Evolutionary conservation across 2,888 invertebrate species (phyloP).

Genomic region (Clepsis dumicolana): DNA sequence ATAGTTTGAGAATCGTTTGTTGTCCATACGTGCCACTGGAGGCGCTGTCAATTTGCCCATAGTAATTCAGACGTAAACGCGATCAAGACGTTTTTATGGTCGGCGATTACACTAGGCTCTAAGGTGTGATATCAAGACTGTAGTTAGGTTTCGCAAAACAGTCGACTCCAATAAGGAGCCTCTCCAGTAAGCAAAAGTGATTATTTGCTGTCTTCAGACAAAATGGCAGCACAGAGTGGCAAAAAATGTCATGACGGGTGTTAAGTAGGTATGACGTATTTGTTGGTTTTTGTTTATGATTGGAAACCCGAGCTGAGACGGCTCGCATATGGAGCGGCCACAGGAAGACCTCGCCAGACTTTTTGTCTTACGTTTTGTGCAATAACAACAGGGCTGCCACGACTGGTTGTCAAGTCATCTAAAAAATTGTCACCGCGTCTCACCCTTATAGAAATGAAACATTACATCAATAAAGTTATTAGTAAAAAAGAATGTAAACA

Average conservation of each 20-base stretch:
- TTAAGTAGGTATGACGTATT: conserved; percentile 50
- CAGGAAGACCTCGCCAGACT: conserved; percentile 73
- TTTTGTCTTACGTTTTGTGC: conserved; percentile 74
- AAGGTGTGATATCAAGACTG: no score
- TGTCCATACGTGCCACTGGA: no score
- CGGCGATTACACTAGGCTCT: no score
- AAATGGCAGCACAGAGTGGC: conserved; percentile 53
- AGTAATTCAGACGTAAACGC: no score
- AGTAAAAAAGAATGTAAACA: no score
- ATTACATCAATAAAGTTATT: no score
- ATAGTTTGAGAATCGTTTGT: no score
- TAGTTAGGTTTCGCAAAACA: no score
- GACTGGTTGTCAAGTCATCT: not conserved
- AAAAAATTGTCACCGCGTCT: no score
- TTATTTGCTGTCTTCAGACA: conserved; percentile 45
- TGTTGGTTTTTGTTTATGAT: conserved; percentile 74
- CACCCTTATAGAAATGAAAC: no score
- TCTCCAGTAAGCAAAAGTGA: not conserved
- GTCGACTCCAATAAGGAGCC: not conserved
- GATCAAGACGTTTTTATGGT: no score
- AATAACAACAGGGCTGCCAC: conserved; percentile 76
- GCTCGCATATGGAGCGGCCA: conserved; percentile 72
- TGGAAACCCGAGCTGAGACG: conserved; percentile 64
- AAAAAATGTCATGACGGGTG: conserved; percentile 62
- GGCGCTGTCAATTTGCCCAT: no score